A percentile compares a stretch with the other conserved stretches of the same genome.
Evolutionary conservation across 2,797 vertebrate species (phyloP).

Genomic region (Myoxocephalus aenaeus): DNA sequence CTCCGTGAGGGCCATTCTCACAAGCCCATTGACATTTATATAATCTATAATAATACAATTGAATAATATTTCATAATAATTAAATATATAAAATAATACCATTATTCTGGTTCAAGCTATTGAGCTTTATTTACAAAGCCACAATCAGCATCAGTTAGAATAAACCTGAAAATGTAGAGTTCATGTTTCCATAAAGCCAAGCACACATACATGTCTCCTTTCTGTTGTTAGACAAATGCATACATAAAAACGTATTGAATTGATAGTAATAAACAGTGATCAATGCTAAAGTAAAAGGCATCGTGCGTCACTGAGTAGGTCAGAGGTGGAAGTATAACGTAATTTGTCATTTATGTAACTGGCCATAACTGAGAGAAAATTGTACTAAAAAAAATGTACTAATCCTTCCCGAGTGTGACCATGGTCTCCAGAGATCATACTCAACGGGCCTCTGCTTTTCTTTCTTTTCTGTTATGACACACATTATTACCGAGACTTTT

Average conservation of each 20-base stretch:
- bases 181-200: too few relatives aligned
- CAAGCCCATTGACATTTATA: neutral
- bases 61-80: too few relatives aligned
- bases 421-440: neutral
- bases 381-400: too few relatives aligned
- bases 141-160: too few relatives aligned
- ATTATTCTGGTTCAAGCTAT: neutral
- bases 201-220: neutral
- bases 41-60: too few relatives aligned
- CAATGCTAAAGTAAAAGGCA: neutral
- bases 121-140: neutral
- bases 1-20: neutral
- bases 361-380: neutral
- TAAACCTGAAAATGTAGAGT: neutral
- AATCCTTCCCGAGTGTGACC: neutral
- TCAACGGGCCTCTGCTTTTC: neutral
- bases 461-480: neutral
- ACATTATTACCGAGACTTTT: conserved; percentile 8
- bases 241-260: neutral
- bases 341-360: conserved; percentile 4
- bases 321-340: neutral
- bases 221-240: neutral
- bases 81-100: too few relatives aligned
- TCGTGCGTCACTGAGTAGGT: neutral
- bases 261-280: neutral